Conservation (phyloP, 1,140 invertebrate genomes). For the Trissolcus basalis region DNA sequence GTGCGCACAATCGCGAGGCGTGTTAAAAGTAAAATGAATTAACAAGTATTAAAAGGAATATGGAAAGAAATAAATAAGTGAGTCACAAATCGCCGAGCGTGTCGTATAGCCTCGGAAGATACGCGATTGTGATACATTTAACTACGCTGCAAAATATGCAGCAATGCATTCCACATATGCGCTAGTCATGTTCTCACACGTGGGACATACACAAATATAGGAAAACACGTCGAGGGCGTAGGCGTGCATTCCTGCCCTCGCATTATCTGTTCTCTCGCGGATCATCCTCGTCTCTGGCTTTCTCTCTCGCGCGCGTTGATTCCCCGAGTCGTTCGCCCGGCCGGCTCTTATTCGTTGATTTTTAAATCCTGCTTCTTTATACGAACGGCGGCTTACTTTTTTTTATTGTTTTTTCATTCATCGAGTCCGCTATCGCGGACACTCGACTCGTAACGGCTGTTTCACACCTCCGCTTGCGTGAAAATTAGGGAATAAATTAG, state of each 20-base stretch:
- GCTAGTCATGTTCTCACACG: conserved; percentile 68
- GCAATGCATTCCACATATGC: conserved; percentile 68
- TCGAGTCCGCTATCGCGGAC: conserved; percentile 64
- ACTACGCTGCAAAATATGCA: conserved; percentile 67
- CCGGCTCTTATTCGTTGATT: conserved; percentile 35
- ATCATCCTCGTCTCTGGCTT: conserved; percentile 1
- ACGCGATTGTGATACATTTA: conserved; percentile 66
- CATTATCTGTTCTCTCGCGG: conserved; percentile 67
- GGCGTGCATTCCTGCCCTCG: conserved; percentile 73
- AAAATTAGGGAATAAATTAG: conserved; percentile 77
- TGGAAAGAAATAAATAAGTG: conserved; percentile 11
- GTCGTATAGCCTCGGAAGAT: conserved; percentile 61
- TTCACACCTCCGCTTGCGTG: conserved; percentile 74
- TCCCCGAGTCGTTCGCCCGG: conserved; percentile 9
- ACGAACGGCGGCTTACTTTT: conserved; percentile 42
- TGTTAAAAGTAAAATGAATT: conserved; percentile 20
- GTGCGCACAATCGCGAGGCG: background rate
- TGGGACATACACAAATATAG: conserved; percentile 68
- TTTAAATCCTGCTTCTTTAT: conserved; percentile 49
- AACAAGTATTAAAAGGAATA: conserved; percentile 19
- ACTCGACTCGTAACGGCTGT: conserved; percentile 71
- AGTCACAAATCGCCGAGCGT: conserved; percentile 29
- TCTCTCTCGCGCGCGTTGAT: background rate
- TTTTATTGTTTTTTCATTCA: conserved; percentile 42
- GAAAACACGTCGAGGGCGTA: conserved; percentile 71